Evolutionary conservation across 1,140 invertebrate genomes (phyloP).

Genomic region (Aplysia californica): DNA sequence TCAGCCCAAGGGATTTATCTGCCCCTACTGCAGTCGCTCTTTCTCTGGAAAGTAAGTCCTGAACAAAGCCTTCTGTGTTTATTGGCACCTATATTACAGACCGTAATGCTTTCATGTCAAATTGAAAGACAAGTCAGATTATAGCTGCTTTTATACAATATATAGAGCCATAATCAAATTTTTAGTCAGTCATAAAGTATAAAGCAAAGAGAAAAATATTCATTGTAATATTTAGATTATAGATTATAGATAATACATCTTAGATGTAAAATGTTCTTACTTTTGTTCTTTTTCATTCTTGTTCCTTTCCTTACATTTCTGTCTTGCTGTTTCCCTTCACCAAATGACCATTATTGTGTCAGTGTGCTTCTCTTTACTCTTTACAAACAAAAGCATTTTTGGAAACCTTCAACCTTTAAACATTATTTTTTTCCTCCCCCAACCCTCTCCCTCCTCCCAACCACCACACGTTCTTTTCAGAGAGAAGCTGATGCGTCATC

Average conservation of each 20-base stretch:
- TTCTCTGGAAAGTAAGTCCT: slow-evolving; percentile 35
- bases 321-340: background rate
- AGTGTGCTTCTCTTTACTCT: background rate
- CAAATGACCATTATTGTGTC: background rate
- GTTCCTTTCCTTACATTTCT: background rate
- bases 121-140: background rate
- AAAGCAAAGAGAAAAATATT: too few relatives aligned
- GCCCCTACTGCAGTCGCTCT: slow-evolving; percentile 34
- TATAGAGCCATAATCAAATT: too few relatives aligned
- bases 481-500: slow-evolving; percentile 34
- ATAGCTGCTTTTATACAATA: background rate
- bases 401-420: background rate
- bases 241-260: too few relatives aligned
- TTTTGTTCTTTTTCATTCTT: background rate
- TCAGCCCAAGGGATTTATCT: slow-evolving; percentile 37
- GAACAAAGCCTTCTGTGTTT: background rate
- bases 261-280: too few relatives aligned
- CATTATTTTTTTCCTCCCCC: background rate
- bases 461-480: slow-evolving; percentile 13
- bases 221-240: too few relatives aligned
- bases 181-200: too few relatives aligned
- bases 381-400: background rate
- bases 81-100: background rate
- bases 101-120: background rate
- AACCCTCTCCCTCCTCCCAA: background rate